A percentile compares a stretch with the other conserved stretches of the same genome.
Conservation (phyloP, 1,140 invertebrate species). For the Drosophila paulistorum region DNA sequence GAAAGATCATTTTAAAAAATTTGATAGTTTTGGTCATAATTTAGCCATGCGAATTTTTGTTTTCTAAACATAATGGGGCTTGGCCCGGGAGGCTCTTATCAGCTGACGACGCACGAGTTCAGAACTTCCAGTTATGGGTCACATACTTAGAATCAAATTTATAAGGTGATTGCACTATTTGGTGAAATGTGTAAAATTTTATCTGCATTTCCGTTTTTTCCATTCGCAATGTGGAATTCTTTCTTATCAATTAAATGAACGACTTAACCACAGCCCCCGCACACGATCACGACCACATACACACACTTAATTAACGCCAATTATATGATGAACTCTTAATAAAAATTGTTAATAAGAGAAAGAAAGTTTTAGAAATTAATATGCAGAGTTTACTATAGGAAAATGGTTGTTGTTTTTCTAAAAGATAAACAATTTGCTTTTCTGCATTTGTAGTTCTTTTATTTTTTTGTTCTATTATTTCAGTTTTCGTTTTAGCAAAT, state of each 20-base stretch:
- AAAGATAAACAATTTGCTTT: background rate
- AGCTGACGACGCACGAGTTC: background rate
- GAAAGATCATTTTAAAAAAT: slow-evolving; percentile 3
- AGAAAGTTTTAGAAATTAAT: slow-evolving; percentile 55
- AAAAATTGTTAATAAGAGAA: slow-evolving; percentile 64
- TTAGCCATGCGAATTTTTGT: slow-evolving; percentile 12
- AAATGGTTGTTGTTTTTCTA: background rate
- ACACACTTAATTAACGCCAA: slow-evolving; percentile 73
- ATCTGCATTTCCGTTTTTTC: slow-evolving; percentile 36
- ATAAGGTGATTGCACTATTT: slow-evolving; percentile 29
- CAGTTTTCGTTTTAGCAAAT: slow-evolving; percentile 23
- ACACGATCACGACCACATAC: slow-evolving; percentile 30
- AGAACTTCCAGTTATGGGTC: background rate
- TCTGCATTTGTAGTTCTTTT: slow-evolving; percentile 7
- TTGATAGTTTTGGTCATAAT: background rate
- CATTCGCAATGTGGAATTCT: slow-evolving; percentile 27
- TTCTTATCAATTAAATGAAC: slow-evolving; percentile 74
- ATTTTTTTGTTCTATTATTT: slow-evolving; percentile 32
- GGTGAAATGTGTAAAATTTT: slow-evolving; percentile 14
- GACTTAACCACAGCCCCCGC: slow-evolving; percentile 40
- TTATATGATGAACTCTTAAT: slow-evolving; percentile 58
- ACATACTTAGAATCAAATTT: background rate
- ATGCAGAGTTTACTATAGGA: slow-evolving; percentile 7
- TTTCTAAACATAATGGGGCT: slow-evolving; percentile 18
- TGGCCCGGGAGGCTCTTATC: slow-evolving; percentile 20